Evolutionary conservation across 2,113 vertebrate species (phyloP).

Genomic region (Clarias macrocephalus): DNA sequence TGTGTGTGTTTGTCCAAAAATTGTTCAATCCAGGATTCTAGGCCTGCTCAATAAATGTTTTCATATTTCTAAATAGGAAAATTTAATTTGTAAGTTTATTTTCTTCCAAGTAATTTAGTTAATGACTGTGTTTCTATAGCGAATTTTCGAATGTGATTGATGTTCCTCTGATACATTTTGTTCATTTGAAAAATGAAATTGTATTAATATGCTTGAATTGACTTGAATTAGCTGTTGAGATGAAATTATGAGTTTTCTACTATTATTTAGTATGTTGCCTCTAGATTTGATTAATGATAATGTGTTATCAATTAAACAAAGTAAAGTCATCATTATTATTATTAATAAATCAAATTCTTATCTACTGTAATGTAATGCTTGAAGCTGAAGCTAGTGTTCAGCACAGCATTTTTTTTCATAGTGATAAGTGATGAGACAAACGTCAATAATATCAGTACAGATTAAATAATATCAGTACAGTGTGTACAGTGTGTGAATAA

Average conservation of each 20-base stretch:
- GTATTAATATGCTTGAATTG: not conserved
- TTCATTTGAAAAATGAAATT: not conserved
- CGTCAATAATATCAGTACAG: not conserved
- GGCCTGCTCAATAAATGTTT: not conserved
- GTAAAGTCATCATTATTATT: too few species aligned
- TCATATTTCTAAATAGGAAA: not conserved
- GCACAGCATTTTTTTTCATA: not conserved
- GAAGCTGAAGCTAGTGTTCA: not conserved
- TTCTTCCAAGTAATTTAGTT: not conserved
- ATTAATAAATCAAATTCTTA: not conserved
- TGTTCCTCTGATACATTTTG: not conserved
- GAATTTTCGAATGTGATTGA: not conserved
- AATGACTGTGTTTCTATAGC: not conserved
- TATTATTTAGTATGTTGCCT: not conserved
- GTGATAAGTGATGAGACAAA: not conserved
- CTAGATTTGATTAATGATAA: not conserved
- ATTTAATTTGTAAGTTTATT: not conserved
- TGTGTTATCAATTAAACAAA: too few species aligned
- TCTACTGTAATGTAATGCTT: not conserved
- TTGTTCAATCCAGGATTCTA: not conserved
- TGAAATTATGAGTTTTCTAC: not conserved
- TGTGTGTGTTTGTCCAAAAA: slow-evolving; percentile 24
- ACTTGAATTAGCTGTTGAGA: not conserved
- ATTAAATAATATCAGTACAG: not conserved
- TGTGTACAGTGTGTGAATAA: not conserved